A percentile compares a stretch with the other conserved stretches of the same genome.
phyloP scores from a whole-genome alignment of 1,140 invertebrate species.

The Cotesia chilonis region DNA sequence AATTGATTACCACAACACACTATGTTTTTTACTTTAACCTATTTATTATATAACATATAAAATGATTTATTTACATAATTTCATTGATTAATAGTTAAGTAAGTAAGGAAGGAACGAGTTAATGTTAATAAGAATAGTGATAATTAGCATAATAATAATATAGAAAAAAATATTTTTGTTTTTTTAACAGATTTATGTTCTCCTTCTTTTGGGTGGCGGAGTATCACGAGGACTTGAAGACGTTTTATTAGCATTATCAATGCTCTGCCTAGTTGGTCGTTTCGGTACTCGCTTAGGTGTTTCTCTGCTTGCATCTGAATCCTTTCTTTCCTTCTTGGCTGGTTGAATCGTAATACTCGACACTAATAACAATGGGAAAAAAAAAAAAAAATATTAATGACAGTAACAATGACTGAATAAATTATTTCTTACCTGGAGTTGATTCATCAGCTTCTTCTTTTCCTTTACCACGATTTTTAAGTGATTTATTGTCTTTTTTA shows the following conservation, averaged over 20 bases:
- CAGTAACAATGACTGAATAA: too few species aligned
- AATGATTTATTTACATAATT: neutral
- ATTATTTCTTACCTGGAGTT: slow-evolving; percentile 22
- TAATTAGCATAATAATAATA: neutral
- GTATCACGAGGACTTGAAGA: slow-evolving; percentile 62
- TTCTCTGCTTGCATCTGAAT: slow-evolving; percentile 60
- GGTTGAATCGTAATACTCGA: slow-evolving; percentile 44
- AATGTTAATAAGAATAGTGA: neutral
- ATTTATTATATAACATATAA: neutral
- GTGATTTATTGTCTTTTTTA: slow-evolving; percentile 60
- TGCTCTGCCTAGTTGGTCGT: slow-evolving; percentile 62
- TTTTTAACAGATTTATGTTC: slow-evolving; percentile 51
- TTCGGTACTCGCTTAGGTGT: slow-evolving; percentile 58
- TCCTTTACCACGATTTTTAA: slow-evolving; percentile 60
- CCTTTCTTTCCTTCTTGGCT: slow-evolving; percentile 62
- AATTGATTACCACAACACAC: too few species aligned
- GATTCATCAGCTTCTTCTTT: slow-evolving; percentile 61
- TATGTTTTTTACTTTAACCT: too few species aligned
- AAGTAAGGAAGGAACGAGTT: neutral
- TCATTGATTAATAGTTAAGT: neutral
- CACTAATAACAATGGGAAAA: neutral
- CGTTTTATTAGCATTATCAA: slow-evolving; percentile 59
- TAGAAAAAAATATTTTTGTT: neutral
- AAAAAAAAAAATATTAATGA: slow-evolving; percentile 7
- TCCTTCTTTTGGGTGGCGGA: slow-evolving; percentile 60